Evolutionary conservation across 2,888 invertebrate species (phyloP).

Genomic region (Philereme vetulata): DNA sequence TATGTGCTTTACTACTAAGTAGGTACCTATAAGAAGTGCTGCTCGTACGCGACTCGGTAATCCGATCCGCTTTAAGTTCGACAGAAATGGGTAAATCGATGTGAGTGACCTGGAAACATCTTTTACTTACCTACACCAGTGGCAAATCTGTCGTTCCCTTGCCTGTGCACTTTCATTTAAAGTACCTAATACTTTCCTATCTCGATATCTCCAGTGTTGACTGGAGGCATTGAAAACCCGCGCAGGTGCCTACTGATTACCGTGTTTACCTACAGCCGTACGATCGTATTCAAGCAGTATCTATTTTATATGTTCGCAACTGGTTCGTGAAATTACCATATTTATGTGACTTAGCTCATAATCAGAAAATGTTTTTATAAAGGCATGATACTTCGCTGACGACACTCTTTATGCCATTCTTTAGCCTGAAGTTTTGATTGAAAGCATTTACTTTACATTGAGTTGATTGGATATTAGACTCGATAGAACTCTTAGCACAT

Average conservation of each 20-base stretch:
- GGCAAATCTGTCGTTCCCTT: slow-evolving; percentile 6
- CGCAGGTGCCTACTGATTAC: not conserved
- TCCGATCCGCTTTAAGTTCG: slow-evolving; percentile 28
- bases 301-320: slow-evolving; percentile 12
- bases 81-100: slow-evolving; percentile 35
- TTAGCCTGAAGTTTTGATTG: not conserved
- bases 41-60: slow-evolving; percentile 23
- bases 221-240: too few species aligned
- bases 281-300: slow-evolving; percentile 9
- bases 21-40: not conserved
- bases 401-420: not conserved
- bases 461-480: too few species aligned
- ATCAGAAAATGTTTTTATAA: slow-evolving; percentile 15
- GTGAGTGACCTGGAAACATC: slow-evolving; percentile 33
- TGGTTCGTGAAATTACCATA: slow-evolving; percentile 15
- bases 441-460: too few species aligned
- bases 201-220: too few species aligned
- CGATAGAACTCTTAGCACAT: too few species aligned
- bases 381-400: not conserved
- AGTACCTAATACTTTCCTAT: too few species aligned
- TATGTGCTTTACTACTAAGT: slow-evolving; percentile 1
- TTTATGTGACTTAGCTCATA: slow-evolving; percentile 16
- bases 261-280: not conserved
- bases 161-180: not conserved
- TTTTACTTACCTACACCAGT: slow-evolving; percentile 8